phyloP scores from a whole-genome alignment of 2,888 invertebrate genomes.

The Eupithecia exiguata region DNA sequence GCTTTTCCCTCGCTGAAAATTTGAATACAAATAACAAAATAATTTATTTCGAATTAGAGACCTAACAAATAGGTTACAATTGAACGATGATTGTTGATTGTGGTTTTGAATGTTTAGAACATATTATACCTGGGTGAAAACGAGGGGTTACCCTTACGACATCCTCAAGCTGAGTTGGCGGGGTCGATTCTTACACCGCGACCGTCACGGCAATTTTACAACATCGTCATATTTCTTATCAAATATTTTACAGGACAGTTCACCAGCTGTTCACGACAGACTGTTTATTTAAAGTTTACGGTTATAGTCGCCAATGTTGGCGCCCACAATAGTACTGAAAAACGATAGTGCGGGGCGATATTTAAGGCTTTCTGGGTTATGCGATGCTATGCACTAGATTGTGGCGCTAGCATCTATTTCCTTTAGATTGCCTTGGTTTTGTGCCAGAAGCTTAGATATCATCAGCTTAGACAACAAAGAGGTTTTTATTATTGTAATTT shows the following conservation, averaged over 20 bases:
- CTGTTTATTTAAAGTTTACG: slow-evolving; percentile 30
- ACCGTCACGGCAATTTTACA: not conserved
- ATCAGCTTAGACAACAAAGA: not conserved
- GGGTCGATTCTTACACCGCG: not conserved
- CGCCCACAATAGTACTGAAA: slow-evolving; percentile 35
- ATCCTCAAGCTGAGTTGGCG: too few species aligned
- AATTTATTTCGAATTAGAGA: too few species aligned
- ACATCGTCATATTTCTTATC: not conserved
- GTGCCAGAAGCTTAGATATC: not conserved
- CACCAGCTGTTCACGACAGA: slow-evolving; percentile 7
- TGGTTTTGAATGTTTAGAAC: too few species aligned
- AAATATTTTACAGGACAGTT: not conserved
- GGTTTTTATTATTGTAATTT: too few species aligned
- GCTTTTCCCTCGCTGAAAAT: too few species aligned
- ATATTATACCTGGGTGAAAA: too few species aligned
- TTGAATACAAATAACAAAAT: too few species aligned
- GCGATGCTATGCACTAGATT: slow-evolving; percentile 12
- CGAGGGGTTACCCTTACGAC: too few species aligned
- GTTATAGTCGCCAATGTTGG: slow-evolving; percentile 26
- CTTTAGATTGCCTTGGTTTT: slow-evolving; percentile 17
- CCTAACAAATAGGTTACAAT: too few species aligned
- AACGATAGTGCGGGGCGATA: slow-evolving; percentile 39
- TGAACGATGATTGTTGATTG: too few species aligned
- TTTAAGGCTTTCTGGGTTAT: slow-evolving; percentile 20
- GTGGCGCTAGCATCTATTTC: slow-evolving; percentile 15